These are phyloP conservation scores for Oophaga pumilio DNA, from an alignment of 2,113 vertebrate species.

Conservation along the genomic window DNA sequence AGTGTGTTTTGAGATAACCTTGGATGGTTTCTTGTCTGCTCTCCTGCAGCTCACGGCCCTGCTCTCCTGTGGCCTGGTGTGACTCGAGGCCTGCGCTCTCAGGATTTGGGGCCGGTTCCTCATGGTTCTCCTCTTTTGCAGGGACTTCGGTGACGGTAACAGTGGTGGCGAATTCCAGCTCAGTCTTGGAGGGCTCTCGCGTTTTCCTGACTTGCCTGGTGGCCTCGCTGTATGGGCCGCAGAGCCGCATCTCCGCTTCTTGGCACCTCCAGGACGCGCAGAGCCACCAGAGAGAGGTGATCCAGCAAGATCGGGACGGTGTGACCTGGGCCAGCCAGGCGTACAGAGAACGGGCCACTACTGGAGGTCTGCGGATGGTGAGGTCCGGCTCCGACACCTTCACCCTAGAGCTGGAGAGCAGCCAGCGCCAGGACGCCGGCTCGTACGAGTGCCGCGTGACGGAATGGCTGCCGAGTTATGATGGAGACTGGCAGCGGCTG, in stretches of 20 bases:
- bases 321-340: slow-evolving; percentile 76
- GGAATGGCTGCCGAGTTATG: slow-evolving; percentile 81
- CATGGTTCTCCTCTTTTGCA: slow-evolving; percentile 63
- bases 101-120: background rate
- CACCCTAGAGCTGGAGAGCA: slow-evolving; percentile 84
- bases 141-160: slow-evolving; percentile 92
- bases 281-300: slow-evolving; percentile 77
- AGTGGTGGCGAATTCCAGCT: slow-evolving; percentile 83
- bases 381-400: slow-evolving; percentile 78
- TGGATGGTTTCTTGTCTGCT: no score
- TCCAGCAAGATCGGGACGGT: slow-evolving; percentile 85
- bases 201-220: slow-evolving; percentile 85
- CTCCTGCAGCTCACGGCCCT: no score
- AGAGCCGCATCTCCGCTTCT: slow-evolving; percentile 80
- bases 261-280: slow-evolving; percentile 87
- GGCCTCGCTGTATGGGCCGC: slow-evolving; percentile 69
- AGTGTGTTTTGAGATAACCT: no score
- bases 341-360: slow-evolving; percentile 85
- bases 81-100: no score
- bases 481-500: slow-evolving; percentile 86
- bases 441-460: slow-evolving; percentile 87
- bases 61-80: no score
- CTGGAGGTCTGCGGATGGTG: slow-evolving; percentile 86
- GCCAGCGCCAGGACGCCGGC: slow-evolving; percentile 85
- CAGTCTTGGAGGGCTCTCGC: slow-evolving; percentile 85